These are phyloP conservation scores for Rynchops niger DNA, from an alignment of 2,113 vertebrate genomes.

Conservation along the genomic window DNA sequence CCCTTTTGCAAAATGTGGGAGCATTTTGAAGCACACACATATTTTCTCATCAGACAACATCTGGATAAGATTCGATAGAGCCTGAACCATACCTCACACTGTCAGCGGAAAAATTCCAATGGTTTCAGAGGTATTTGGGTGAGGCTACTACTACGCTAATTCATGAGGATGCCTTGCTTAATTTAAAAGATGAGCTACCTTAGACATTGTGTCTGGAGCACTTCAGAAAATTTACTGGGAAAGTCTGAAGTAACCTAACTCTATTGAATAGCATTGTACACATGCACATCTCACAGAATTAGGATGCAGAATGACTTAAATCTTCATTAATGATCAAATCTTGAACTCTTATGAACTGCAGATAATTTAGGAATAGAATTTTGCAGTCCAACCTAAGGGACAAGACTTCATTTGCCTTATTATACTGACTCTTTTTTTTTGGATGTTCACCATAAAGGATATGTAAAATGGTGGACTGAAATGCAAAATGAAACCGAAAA, in stretches of 20 bases:
- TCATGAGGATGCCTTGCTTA: neutral
- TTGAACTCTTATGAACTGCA: constrained; percentile 11
- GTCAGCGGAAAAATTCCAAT: neutral
- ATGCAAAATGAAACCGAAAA: neutral
- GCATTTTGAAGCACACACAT: neutral
- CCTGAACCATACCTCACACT: neutral
- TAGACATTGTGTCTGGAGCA: neutral
- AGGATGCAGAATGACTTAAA: neutral
- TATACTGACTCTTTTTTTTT: neutral
- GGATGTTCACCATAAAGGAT: constrained; percentile 11
- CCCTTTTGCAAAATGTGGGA: neutral
- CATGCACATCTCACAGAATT: neutral
- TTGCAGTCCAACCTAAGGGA: neutral
- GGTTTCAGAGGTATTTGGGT: constrained; percentile 3
- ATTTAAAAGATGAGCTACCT: neutral
- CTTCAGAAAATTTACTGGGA: neutral
- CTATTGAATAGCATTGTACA: neutral
- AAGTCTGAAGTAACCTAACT: neutral
- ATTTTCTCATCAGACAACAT: constrained; percentile 1
- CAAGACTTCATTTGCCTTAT: neutral
- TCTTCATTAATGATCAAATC: neutral
- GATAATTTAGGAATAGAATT: constrained; percentile 5
- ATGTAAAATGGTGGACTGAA: neutral
- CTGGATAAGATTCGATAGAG: neutral
- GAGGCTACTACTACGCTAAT: neutral